A percentile compares a stretch with the other conserved stretches of the same genome.
These are phyloP conservation scores for Gallirallus australis DNA, from an alignment of 2,797 vertebrate genomes.

Conservation along the genomic window DNA sequence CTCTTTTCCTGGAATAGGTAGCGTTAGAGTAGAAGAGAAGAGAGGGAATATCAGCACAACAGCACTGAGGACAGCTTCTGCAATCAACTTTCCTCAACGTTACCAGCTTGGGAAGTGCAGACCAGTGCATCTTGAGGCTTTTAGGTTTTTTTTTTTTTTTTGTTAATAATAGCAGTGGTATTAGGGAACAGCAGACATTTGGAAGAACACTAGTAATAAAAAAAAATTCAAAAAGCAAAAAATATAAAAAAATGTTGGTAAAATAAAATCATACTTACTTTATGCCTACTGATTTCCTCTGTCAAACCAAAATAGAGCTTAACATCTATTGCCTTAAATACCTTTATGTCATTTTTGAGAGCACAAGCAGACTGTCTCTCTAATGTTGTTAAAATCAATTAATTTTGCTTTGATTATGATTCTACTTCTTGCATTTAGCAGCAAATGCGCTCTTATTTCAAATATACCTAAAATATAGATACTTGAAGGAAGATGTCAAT, in stretches of 20 bases:
- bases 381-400: neutral
- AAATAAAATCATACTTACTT: neutral
- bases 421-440: neutral
- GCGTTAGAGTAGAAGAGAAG: neutral
- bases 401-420: neutral
- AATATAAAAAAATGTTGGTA: neutral
- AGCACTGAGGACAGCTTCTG: neutral
- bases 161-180: neutral
- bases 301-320: neutral
- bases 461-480: neutral
- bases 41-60: neutral
- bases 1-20: neutral
- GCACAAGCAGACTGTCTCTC: neutral
- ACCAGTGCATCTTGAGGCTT: fast-evolving
- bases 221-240: too few species aligned
- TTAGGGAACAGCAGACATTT: neutral
- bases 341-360: neutral
- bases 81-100: fast-evolving
- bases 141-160: too few species aligned
- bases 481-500: neutral
- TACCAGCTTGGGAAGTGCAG: neutral
- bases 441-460: neutral
- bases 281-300: neutral
- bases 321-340: neutral
- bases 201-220: neutral